phyloP scores from a whole-genome alignment of 2,113 vertebrate genomes.

The Paramisgurnus dabryanus region DNA sequence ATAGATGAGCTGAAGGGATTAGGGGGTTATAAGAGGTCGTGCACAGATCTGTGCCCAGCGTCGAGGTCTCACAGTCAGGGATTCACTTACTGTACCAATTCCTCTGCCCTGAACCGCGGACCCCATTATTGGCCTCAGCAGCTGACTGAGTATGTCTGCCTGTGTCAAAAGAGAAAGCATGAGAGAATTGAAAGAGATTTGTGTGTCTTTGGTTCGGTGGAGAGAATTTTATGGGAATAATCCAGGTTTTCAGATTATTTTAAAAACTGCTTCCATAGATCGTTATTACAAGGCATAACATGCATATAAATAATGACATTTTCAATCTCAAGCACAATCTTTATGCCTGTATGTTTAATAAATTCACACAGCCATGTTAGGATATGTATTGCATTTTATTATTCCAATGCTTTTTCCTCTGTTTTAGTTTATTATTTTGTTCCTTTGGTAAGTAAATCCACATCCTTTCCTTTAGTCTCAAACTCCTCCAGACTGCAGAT shows the following conservation, averaged over 20 bases:
- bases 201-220: too few species aligned
- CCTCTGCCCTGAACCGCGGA: conserved; percentile 4
- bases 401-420: background rate
- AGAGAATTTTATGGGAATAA: conserved; percentile 5
- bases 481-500: background rate
- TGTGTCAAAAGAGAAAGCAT: conserved; percentile 20
- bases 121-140: conserved; percentile 27
- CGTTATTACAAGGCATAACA: conserved; percentile 52
- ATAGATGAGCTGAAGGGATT: conserved; percentile 20
- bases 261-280: conserved; percentile 28
- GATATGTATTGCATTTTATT: background rate
- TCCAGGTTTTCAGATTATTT: conserved; percentile 38
- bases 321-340: background rate
- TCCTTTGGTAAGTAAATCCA: background rate
- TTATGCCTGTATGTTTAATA: background rate
- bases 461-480: background rate
- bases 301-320: too few species aligned
- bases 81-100: conserved; percentile 4
- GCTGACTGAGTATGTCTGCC: background rate
- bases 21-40: background rate
- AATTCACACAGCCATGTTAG: background rate
- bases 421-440: conserved; percentile 1
- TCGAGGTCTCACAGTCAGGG: conserved; percentile 7
- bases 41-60: conserved; percentile 1
- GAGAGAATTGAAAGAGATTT: too few species aligned